Conservation (phyloP, 2,797 vertebrate species). For the Trichosurus vulpecula region DNA sequence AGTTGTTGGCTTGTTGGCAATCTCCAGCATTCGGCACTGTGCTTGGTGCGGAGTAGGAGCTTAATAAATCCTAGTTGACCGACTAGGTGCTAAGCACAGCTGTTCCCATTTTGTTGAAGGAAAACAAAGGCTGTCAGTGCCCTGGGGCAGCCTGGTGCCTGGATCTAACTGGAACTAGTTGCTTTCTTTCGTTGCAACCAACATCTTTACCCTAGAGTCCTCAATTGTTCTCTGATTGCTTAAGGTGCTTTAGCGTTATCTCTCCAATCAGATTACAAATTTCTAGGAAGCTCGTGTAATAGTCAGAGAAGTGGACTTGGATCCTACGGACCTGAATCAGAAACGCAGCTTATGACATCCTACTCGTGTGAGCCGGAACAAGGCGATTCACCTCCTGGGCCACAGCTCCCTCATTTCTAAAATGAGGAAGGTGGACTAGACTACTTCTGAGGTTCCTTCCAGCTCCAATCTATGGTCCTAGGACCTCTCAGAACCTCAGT, state of each 20-base stretch:
- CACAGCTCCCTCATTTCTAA: too few species aligned
- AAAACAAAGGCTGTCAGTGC: background rate
- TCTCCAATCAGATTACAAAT: background rate
- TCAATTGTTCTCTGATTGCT: background rate
- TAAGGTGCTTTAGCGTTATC: background rate
- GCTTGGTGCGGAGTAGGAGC: background rate
- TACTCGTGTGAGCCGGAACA: background rate
- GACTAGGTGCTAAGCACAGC: background rate
- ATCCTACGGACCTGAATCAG: background rate
- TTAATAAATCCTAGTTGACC: background rate
- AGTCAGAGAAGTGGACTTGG: background rate
- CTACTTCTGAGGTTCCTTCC: too few species aligned
- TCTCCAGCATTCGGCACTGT: background rate
- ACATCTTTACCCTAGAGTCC: background rate
- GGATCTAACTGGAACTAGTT: background rate
- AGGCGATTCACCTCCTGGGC: background rate
- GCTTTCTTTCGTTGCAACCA: background rate
- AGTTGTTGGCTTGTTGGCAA: background rate
- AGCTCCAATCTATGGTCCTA: too few species aligned
- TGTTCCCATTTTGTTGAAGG: background rate
- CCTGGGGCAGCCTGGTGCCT: background rate
- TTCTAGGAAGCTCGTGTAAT: background rate
- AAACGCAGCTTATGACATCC: background rate
- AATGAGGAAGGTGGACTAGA: too few species aligned
- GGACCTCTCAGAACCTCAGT: background rate